Evolutionary conservation across 2,888 invertebrate species (phyloP).

Genomic region (Himalopsyche anomala): DNA sequence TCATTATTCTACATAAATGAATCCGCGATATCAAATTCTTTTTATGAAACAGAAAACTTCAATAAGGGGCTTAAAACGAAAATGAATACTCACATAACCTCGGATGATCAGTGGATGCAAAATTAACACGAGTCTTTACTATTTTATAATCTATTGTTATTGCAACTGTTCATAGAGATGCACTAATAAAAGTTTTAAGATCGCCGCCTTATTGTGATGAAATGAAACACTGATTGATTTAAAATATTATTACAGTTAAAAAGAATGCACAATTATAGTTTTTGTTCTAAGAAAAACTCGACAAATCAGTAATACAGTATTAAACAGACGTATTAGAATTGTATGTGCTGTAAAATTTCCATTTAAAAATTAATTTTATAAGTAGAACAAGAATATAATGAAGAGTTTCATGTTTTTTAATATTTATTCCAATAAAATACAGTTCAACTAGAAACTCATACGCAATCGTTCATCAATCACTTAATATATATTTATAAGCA

Average conservation of each 20-base stretch:
- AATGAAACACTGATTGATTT: neutral
- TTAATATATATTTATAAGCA: conserved; percentile 54
- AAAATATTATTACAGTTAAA: no score
- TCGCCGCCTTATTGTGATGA: neutral
- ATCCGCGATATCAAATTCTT: neutral
- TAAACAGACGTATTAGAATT: no score
- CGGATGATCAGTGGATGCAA: neutral
- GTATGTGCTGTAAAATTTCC: conserved; percentile 3
- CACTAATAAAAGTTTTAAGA: neutral
- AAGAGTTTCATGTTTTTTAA: conserved; percentile 34
- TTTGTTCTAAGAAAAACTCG: no score
- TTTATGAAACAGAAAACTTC: neutral
- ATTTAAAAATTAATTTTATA: conserved; percentile 13
- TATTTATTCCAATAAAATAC: conserved; percentile 30
- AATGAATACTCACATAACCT: neutral
- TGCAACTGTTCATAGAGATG: neutral
- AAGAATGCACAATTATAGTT: no score
- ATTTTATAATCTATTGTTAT: neutral
- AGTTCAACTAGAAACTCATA: conserved; percentile 20
- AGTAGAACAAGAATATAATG: conserved; percentile 42
- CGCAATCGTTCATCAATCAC: conserved; percentile 21
- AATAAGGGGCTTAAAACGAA: neutral
- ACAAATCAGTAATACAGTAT: no score
- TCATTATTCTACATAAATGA: conserved; percentile 44
- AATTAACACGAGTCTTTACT: neutral